These are phyloP conservation scores for Ephestia elutella DNA, from an alignment of 1,140 invertebrate species.

Conservation along the genomic window DNA sequence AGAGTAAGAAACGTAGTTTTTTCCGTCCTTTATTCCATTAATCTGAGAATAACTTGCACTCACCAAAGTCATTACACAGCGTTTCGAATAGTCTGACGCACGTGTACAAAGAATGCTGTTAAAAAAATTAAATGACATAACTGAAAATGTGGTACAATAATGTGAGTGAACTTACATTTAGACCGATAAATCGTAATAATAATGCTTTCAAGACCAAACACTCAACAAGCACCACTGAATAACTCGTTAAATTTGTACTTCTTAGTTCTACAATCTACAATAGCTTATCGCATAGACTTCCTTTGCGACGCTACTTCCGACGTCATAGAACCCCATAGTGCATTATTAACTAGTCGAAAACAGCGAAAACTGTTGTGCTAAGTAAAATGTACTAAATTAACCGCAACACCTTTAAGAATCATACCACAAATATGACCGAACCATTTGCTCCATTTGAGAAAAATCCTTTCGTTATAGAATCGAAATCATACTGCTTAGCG, in stretches of 20 bases:
- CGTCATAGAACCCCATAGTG: constrained; percentile 39
- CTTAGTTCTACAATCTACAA: background rate
- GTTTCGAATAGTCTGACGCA: too few species aligned
- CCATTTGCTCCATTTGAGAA: background rate
- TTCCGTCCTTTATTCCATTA: too few species aligned
- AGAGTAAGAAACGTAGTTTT: too few species aligned
- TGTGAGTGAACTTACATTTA: background rate
- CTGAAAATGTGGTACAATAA: too few species aligned
- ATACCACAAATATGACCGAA: constrained; percentile 21
- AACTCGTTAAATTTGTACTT: constrained; percentile 1
- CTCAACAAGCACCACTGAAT: constrained; percentile 3
- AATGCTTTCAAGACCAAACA: background rate
- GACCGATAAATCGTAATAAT: background rate
- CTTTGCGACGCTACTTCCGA: constrained; percentile 6
- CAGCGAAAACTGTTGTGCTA: constrained; percentile 28
- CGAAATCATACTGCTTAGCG: constrained; percentile 23
- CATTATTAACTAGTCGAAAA: constrained; percentile 41
- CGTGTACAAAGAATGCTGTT: too few species aligned
- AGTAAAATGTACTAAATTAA: constrained; percentile 23
- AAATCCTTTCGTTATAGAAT: background rate
- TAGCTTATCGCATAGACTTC: background rate
- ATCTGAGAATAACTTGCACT: too few species aligned
- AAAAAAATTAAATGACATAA: too few species aligned
- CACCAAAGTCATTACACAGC: too few species aligned
- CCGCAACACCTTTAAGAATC: constrained; percentile 16